Percentiles rank a stretch among this genome's conserved stretches.
These are phyloP conservation scores for Taxidea taxus DNA, from an alignment of 2,113 vertebrate species.

Conservation along the genomic window DNA sequence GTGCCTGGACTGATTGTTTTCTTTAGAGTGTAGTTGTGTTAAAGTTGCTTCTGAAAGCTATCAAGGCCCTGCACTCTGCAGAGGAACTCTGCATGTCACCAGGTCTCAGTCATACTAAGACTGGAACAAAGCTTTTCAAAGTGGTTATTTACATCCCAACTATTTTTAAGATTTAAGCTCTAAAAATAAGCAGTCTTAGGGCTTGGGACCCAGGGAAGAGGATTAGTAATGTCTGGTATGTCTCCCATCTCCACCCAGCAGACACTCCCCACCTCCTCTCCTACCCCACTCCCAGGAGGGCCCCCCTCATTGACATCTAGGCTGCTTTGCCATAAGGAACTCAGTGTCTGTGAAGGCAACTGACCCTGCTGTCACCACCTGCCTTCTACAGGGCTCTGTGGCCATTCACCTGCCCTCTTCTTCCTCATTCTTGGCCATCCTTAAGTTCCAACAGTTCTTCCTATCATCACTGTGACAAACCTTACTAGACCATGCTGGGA, in stretches of 20 bases:
- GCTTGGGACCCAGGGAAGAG: not conserved
- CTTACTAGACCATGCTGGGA: not conserved
- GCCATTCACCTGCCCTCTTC: not conserved
- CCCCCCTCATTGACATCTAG: not conserved
- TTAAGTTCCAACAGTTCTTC: not conserved
- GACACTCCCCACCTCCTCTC: not conserved
- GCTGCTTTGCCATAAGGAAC: not conserved
- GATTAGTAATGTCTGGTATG: not conserved
- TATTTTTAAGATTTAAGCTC: slow-evolving; percentile 18
- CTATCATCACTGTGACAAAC: not conserved
- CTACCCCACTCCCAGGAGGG: not conserved
- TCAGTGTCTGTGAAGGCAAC: not conserved
- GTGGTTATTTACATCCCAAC: not conserved
- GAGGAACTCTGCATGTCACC: not conserved
- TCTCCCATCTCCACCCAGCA: not conserved
- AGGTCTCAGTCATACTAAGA: not conserved
- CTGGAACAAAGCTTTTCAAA: not conserved
- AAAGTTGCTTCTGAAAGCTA: not conserved
- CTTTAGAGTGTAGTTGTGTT: not conserved
- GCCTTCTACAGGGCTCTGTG: not conserved
- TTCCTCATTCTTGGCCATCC: not conserved
- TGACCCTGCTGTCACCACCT: not conserved
- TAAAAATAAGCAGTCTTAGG: not conserved
- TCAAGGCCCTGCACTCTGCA: not conserved
- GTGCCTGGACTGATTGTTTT: not conserved